Percentiles rank a stretch among this genome's conserved stretches.
Evolutionary conservation across 2,797 vertebrate species (phyloP).

Genomic region (Tachyglossus aculeatus): DNA sequence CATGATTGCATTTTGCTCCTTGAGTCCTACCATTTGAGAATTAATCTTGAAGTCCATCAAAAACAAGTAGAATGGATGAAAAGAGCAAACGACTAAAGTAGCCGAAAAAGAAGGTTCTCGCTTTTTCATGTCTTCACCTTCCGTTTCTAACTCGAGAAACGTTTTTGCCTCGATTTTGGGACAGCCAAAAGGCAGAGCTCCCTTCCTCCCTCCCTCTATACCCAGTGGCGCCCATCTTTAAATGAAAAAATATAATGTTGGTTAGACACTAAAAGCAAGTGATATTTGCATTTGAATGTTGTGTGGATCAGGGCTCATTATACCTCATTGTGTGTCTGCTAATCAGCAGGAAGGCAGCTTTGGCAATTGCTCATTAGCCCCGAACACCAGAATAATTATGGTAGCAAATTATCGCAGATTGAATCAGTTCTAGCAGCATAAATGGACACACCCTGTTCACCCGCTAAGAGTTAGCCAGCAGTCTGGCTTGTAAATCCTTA

Average conservation of each 20-base stretch:
- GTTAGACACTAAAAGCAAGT: neutral
- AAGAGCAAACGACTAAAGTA: too few species aligned
- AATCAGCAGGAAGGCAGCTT: neutral
- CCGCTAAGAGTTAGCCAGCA: neutral
- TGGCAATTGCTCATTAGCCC: neutral
- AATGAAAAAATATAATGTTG: neutral
- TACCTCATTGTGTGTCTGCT: neutral
- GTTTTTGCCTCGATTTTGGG: too few species aligned
- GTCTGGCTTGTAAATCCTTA: too few species aligned
- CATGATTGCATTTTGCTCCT: too few species aligned
- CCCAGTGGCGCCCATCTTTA: constrained; percentile 7
- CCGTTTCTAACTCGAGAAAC: too few species aligned
- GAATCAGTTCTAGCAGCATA: neutral
- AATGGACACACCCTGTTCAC: neutral
- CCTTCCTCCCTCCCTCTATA: too few species aligned
- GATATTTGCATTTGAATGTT: constrained; percentile 7
- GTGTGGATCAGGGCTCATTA: constrained; percentile 16
- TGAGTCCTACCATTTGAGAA: too few species aligned
- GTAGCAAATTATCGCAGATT: neutral
- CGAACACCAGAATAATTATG: neutral
- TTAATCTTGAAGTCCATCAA: too few species aligned
- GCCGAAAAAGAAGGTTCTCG: too few species aligned
- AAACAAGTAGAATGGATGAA: too few species aligned
- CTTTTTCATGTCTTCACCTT: too few species aligned
- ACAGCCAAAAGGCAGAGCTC: too few species aligned